Percentiles rank a stretch among this genome's conserved stretches.
Conservation (phyloP, 2,888 invertebrate species). For the Neoitamus cyanurus region DNA sequence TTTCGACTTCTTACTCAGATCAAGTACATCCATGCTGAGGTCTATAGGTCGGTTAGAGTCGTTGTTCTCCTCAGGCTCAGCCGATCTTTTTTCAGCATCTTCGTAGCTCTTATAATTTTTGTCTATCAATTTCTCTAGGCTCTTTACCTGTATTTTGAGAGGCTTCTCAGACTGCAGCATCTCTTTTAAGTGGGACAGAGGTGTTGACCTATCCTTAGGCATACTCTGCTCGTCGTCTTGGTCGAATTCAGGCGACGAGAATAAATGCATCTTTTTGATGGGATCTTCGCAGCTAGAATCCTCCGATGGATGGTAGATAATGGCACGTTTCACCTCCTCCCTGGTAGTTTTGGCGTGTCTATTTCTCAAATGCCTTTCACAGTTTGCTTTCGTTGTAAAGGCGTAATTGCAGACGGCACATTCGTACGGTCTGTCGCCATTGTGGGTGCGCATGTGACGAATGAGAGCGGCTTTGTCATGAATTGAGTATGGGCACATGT, state of each 20-base stretch:
- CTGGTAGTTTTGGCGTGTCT: constrained; percentile 87
- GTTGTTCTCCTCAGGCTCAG: constrained; percentile 55
- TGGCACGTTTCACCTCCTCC: constrained; percentile 88
- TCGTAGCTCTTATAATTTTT: constrained; percentile 53
- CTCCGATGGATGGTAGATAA: constrained; percentile 88
- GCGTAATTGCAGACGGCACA: constrained; percentile 96
- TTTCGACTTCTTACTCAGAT: constrained; percentile 81
- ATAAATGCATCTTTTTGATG: constrained; percentile 69
- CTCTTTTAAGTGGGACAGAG: constrained; percentile 67
- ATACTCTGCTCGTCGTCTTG: constrained; percentile 62
- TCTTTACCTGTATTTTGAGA: constrained; percentile 72
- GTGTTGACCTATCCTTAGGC: constrained; percentile 64
- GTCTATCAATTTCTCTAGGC: constrained; percentile 71
- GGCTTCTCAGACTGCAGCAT: constrained; percentile 68
- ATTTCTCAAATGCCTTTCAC: constrained; percentile 93
- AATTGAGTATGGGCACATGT: constrained; percentile 89
- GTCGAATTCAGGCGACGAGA: constrained; percentile 69
- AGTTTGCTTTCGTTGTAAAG: constrained; percentile 97
- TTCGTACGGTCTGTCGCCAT: constrained; percentile 94
- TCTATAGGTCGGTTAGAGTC: constrained; percentile 75
- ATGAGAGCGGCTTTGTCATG: constrained; percentile 89
- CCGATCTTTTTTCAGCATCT: constrained; percentile 60
- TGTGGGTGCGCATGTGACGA: constrained; percentile 93
- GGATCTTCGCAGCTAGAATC: constrained; percentile 83
- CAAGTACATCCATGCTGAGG: constrained; percentile 82